These are phyloP conservation scores for Anoplolepis gracilipes DNA, from an alignment of 1,140 invertebrate genomes.

Conservation along the genomic window DNA sequence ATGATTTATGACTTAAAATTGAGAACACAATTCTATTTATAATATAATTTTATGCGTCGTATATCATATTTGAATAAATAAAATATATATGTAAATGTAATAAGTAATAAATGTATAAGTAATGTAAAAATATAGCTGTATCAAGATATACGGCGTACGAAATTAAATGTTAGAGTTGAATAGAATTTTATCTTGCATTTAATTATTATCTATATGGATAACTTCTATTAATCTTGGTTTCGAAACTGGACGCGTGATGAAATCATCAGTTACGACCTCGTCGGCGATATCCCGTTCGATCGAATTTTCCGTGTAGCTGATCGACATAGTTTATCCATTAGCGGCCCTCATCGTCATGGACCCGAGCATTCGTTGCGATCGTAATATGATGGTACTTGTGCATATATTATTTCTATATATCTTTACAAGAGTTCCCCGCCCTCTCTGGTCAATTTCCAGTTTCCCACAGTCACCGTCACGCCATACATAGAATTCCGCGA, in stretches of 20 bases:
- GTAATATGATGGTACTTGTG: slow-evolving; percentile 13
- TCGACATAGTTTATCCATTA: slow-evolving; percentile 47
- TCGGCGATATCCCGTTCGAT: slow-evolving; percentile 7
- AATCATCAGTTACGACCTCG: not conserved
- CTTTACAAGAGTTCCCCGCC: not conserved
- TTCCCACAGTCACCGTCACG: slow-evolving; percentile 44
- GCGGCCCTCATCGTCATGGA: not conserved
- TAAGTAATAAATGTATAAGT: no score
- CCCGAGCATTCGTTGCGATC: not conserved
- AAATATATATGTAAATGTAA: no score
- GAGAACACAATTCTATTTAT: no score
- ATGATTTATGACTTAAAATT: no score
- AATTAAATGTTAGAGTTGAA: no score
- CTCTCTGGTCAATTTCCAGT: slow-evolving; percentile 8
- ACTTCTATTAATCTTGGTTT: no score
- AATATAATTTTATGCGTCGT: no score
- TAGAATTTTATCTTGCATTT: no score
- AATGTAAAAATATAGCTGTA: no score
- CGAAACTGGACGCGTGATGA: not conserved
- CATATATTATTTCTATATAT: slow-evolving; percentile 12
- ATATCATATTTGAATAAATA: no score
- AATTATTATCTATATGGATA: no score
- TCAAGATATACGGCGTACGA: no score
- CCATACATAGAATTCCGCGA: slow-evolving; percentile 25
- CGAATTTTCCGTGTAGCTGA: slow-evolving; percentile 18